phyloP scores from a whole-genome alignment of 2,888 invertebrate genomes.

The Drosophila pegasa region DNA sequence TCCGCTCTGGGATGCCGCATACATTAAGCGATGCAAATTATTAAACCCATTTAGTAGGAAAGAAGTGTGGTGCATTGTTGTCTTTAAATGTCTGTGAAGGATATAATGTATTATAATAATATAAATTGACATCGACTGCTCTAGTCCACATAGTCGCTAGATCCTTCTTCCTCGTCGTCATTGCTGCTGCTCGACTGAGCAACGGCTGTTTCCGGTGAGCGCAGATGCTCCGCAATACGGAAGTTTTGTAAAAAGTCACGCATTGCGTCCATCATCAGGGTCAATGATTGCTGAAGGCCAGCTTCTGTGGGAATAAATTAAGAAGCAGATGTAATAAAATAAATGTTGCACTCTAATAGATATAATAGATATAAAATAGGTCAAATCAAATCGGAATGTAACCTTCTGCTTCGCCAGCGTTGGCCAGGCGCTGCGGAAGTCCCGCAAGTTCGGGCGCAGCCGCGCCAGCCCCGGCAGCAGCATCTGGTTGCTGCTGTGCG shows the following conservation, averaged over 20 bases:
- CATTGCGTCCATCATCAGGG: conserved; percentile 90
- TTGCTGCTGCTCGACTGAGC: conserved; percentile 84
- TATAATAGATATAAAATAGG: conserved; percentile 11
- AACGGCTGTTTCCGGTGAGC: conserved; percentile 80
- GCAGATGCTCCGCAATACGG: conserved; percentile 86
- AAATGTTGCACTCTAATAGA: conserved; percentile 13
- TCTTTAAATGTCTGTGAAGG: conserved; percentile 26
- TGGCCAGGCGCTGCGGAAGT: conserved; percentile 9
- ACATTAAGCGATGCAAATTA: conserved; percentile 28
- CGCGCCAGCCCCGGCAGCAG: conserved; percentile 33
- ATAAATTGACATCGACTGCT: conserved; percentile 33
- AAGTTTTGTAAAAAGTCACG: conserved; percentile 89
- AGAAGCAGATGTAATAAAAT: conserved; percentile 5
- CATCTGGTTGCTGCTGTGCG: conserved; percentile 52
- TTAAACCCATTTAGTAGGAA: conserved; percentile 14
- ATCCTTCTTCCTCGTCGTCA: conserved; percentile 86
- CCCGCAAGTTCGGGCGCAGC: conserved; percentile 4
- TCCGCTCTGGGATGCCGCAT: conserved; percentile 17
- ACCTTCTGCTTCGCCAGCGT: conserved; percentile 67
- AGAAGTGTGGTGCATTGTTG: conserved; percentile 34
- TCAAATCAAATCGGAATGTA: conserved; percentile 20
- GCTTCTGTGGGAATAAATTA: conserved; percentile 50
- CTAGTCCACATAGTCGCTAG: conserved; percentile 85
- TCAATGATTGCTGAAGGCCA: conserved; percentile 87
- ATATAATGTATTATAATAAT: conserved; percentile 29